A percentile compares a stretch with the other conserved stretches of the same genome.
These are phyloP conservation scores for Hepsetus odoe DNA, from an alignment of 2,113 vertebrate genomes.

Conservation along the genomic window DNA sequence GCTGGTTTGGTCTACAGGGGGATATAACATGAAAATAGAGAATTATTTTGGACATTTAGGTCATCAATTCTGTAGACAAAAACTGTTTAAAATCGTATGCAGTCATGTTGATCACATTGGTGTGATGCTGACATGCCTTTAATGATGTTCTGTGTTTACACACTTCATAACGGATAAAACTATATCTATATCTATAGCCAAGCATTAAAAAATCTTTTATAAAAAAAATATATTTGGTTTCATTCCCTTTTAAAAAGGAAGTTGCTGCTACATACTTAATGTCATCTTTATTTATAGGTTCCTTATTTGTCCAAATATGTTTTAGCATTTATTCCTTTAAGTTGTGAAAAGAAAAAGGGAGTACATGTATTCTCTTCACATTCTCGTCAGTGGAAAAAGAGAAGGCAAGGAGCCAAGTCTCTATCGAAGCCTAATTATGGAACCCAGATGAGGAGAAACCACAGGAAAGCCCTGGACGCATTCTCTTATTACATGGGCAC, in stretches of 20 bases:
- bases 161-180: neutral
- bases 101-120: slow-evolving; percentile 1
- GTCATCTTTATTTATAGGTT: too few relatives aligned
- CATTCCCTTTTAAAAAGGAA: neutral
- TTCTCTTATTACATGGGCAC: slow-evolving; percentile 53
- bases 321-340: too few relatives aligned
- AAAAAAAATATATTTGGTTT: neutral
- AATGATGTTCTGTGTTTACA: slow-evolving; percentile 5
- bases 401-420: slow-evolving; percentile 31
- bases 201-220: neutral
- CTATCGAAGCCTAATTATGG: slow-evolving; percentile 37
- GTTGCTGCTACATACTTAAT: neutral
- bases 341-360: slow-evolving; percentile 7
- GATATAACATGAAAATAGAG: slow-evolving; percentile 18
- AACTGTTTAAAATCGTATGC: neutral
- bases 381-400: slow-evolving; percentile 40
- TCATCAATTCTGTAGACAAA: slow-evolving; percentile 6
- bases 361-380: slow-evolving; percentile 25
- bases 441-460: slow-evolving; percentile 48
- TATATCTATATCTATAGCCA: slow-evolving; percentile 1
- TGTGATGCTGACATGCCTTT: neutral
- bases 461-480: slow-evolving; percentile 48
- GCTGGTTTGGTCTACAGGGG: neutral
- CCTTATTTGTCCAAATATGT: neutral
- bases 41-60: neutral